Evolutionary conservation across 2,888 invertebrate species (phyloP), one percentile per base, ranked within the genome.

Genomic region (Schizotus pectinicornis): DNA sequence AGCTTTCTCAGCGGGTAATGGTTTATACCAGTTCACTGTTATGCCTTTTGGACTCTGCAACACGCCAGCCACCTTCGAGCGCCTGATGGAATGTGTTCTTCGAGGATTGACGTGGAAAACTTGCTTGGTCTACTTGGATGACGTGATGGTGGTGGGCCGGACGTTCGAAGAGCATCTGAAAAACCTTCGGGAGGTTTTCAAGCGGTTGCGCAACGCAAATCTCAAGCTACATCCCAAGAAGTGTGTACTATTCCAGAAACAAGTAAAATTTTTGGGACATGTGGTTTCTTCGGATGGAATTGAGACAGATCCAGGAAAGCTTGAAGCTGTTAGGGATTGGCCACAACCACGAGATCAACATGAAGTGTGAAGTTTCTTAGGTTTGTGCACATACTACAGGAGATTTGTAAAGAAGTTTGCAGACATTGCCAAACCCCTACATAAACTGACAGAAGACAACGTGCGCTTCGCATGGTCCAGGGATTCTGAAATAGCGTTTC

Each of bases 21-120:
- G 62, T 6, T 14, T 70, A 6, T 70, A 63, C 54, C 64, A 71
- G 14, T 69, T 70, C 42, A 62, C 54, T 0, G 66, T 69, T 0
- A 69, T 69, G 68, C 68, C 66, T 1, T 46, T 61, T 41, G 52
- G 42, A 7, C 38, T 51, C 8, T 53, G 65, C 37, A 70, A 69
- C 46, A 63, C 67, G 2, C 65, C 67, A 1, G 67, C 67, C 0
- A 70, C 68, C 2, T 67, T 69, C 50, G 62, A 69, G 34, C n/a
- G 62, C 31, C 38, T 67, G 38, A 61, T 71, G 67, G 67, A 71
- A 34, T n/a, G 11, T 5, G 56, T 30, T 12, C 61, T 22, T 5
- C 2, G 22, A 22, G 22, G 22, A 22, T 5, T 22, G 22, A 22
- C 22, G 22, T 22, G 22, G 5, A 2, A 5, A 3, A 22, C 5